Evolutionary conservation across 2,113 vertebrate species (phyloP), one percentile per base, ranked within the genome.

Genomic region (Pseudopodoces humilis): DNA sequence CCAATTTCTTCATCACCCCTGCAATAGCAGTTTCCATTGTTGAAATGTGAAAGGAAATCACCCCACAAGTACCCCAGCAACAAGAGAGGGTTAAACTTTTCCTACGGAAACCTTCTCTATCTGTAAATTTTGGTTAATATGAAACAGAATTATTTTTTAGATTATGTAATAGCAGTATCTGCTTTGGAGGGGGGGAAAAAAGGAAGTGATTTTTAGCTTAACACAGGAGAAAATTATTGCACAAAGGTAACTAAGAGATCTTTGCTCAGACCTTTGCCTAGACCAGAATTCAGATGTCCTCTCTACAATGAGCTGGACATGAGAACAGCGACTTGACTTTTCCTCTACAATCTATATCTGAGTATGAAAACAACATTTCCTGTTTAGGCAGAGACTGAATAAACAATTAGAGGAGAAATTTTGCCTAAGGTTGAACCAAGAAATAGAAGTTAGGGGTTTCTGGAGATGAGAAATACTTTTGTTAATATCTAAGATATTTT

Each of bases 401-500:
- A 30, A 72, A 63, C 25, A 90, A 44, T 70, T 67, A 75, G 35
- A 88, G 9, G 11, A 62, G 43, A 83, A 92, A 37, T 21, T 90
- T 86, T 69, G 37, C 19, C 25, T 80, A 76, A 37, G 2, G 6
- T 35, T 86, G 41, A 92, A 85, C 28, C 8, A 41, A 79, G 50
- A 85, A 88, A 80, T 14, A 92, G 59, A 88, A 92, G 37, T 72
- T 46, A 20, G 31, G 44, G 13, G 12, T 23, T 94, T 90, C 63
- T 86, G 55, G n/a, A 56, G 41, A 52, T 49, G 3, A 78, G 2
- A 90, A 93, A 33, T 77, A 44, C n/a, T 83, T 88, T 44, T 64
- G n/a, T 58, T 76, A 76, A 41, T 15, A 27, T 65, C 27, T 91
- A 68, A 90, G n/a, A 41, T 72, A 69, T 64, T 79, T 95, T 95